Base-by-base conservation (phyloP, 1,140 invertebrate species). In the Lordiphosa collinella region DNA sequence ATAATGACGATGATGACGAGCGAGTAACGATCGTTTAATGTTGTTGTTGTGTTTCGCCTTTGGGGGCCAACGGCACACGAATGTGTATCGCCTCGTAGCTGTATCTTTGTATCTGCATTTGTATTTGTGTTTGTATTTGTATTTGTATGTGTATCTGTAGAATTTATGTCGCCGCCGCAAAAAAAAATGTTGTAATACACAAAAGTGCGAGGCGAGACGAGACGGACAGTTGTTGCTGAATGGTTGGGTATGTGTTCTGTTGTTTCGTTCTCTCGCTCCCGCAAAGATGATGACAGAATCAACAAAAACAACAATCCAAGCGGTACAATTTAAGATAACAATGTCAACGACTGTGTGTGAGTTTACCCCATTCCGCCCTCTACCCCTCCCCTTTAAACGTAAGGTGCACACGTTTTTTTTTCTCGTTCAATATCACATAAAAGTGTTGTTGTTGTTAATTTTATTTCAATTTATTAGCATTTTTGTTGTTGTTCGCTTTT, bases 301-400 rank as follows among this genome's bases (percentile, higher is more conserved):
- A 75, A 41, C n/a, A 66, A 52, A 6, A 54, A 47, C 32, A 64
- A 34, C 40, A 48, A 52, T 18, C 36, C 46, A 67, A 68, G 63
- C 71, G 54, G 52, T 50, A 64, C 72, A 76, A 76, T 76, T 76
- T 76, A 76, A 70, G 72, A 76, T 76, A 76, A 76, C 72, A 76
- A 76, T 76, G 72, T 75, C 72, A 76, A 76, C 72, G 72, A 76
- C 72, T 76, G 71, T 63, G 18, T 57, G 31, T 55, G 14, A 25
- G 46, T 48, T 32, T 13, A 37, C 31, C 44, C 36, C 35, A 52
- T 31, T 9, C 12, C 29, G 12, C 3, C 12, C 2, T 29, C 14
- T 8, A 11, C 10, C 7, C 11, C n/a, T 34, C 6, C 4, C 3
- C 13, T 32, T 32, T n/a, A 3, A 32, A 35, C 35, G 25, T 34